Evolutionary conservation across 2,797 vertebrate species (phyloP).

Genomic region (Hozukius guyotensis): DNA sequence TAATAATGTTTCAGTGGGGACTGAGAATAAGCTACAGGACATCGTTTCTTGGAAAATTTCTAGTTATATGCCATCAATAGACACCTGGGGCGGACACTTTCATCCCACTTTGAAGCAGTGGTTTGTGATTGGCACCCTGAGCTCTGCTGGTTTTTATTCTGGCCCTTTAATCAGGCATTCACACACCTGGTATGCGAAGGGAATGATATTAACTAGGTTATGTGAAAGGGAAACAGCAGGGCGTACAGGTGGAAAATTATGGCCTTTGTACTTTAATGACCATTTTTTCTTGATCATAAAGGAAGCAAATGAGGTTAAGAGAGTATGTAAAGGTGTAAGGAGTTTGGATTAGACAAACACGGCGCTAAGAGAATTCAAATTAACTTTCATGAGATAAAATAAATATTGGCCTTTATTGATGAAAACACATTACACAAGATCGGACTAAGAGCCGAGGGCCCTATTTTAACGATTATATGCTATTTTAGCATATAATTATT

Average conservation of each 20-base stretch:
- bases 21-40: neutral
- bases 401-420: neutral
- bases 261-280: neutral
- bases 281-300: neutral
- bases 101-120: neutral
- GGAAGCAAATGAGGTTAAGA: neutral
- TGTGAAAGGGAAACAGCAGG: too few relatives aligned
- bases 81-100: neutral
- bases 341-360: neutral
- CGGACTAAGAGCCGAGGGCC: neutral
- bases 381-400: neutral
- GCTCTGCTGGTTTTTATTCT: neutral
- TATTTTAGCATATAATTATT: too few relatives aligned
- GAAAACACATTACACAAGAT: neutral
- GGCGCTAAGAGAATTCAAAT: neutral
- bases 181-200: too few relatives aligned
- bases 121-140: neutral
- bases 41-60: neutral
- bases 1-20: neutral
- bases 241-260: accelerated
- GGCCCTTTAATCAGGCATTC: slow-evolving; percentile 1
- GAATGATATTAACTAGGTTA: too few relatives aligned
- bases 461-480: too few relatives aligned
- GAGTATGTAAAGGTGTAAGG: neutral
- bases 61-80: neutral